Conservation (phyloP, 2,797 vertebrate genomes). For the Aphelocoma californica region DNA sequence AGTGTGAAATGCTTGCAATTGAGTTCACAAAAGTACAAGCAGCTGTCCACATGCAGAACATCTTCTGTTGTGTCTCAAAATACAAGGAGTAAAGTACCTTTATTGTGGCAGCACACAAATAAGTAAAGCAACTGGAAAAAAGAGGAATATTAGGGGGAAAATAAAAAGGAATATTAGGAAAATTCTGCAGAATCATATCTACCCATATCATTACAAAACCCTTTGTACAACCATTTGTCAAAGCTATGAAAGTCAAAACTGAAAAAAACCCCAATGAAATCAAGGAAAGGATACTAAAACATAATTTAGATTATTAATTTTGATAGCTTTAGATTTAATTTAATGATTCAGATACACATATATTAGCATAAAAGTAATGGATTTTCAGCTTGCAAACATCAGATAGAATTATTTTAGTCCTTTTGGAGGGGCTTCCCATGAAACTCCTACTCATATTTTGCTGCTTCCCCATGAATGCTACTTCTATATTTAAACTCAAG, state of each 20-base stretch:
- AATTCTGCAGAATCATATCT: background rate
- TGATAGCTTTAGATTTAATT: background rate
- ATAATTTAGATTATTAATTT: background rate
- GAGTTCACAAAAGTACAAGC: conserved; percentile 3
- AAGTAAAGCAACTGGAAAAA: background rate
- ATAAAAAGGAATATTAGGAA: background rate
- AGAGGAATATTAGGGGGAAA: background rate
- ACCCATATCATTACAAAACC: background rate
- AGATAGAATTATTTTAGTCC: background rate
- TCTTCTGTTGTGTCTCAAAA: background rate
- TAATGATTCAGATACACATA: background rate
- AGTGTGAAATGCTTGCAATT: conserved; percentile 11
- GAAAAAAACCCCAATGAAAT: background rate
- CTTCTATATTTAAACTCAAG: background rate
- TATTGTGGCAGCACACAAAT: background rate
- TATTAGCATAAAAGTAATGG: background rate
- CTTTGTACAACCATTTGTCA: background rate
- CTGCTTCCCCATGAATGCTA: background rate
- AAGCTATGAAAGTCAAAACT: background rate
- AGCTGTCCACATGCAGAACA: background rate
- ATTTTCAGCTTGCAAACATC: background rate
- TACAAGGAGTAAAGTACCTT: background rate
- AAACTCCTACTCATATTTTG: background rate
- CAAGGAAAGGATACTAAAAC: background rate
- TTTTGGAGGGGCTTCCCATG: background rate